phyloP scores from a whole-genome alignment of 1,140 invertebrate species.

The Habropoda laboriosa region DNA sequence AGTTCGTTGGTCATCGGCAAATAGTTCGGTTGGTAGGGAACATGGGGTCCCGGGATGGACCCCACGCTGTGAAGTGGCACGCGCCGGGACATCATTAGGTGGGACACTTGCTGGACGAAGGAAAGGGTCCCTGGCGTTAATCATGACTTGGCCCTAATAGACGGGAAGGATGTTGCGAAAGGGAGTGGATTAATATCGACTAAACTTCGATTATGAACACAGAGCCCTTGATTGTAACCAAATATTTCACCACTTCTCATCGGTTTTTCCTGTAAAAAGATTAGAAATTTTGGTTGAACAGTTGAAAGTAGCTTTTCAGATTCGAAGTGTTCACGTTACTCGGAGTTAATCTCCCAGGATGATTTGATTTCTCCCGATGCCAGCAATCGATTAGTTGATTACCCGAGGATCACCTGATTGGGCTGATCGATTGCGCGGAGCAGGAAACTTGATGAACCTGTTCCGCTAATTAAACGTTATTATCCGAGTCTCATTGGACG shows the following conservation, averaged over 20 bases:
- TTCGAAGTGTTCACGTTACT: not conserved
- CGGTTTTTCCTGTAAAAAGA: no score
- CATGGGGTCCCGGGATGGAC: constrained; percentile 54
- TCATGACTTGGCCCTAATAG: constrained; percentile 42
- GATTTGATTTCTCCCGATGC: not conserved
- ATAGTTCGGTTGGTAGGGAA: constrained; percentile 63
- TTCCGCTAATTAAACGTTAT: not conserved
- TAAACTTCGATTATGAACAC: not conserved
- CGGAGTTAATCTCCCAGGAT: not conserved
- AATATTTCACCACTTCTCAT: no score
- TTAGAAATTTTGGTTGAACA: no score
- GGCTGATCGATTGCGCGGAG: constrained; percentile 12
- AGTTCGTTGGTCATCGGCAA: constrained; percentile 63
- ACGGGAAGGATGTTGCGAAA: constrained; percentile 37
- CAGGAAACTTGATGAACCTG: constrained; percentile 11
- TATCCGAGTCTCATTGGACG: not conserved
- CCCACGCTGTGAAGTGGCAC: constrained; percentile 77
- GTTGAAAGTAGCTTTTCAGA: no score
- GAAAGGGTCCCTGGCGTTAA: constrained; percentile 46
- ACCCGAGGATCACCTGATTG: constrained; percentile 19
- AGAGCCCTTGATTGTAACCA: no score
- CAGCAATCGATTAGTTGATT: constrained; percentile 1
- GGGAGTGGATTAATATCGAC: constrained; percentile 24
- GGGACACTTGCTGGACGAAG: constrained; percentile 78
- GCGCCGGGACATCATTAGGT: constrained; percentile 81